These are phyloP conservation scores for Oryctes rhinoceros DNA, from an alignment of 1,140 invertebrate species.

Conservation along the genomic window DNA sequence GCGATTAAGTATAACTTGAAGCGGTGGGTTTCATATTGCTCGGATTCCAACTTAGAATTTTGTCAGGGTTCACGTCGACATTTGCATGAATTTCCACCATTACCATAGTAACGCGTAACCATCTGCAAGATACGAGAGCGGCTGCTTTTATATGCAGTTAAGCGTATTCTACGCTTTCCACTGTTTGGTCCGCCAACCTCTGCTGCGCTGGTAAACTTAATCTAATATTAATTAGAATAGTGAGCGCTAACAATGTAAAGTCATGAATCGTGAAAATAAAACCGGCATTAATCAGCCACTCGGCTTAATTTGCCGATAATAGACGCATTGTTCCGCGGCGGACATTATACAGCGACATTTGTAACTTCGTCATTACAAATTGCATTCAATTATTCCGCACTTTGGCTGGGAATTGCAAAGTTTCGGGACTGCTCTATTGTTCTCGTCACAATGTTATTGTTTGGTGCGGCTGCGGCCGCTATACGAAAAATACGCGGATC, in stretches of 20 bases:
- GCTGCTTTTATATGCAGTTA: too few relatives aligned
- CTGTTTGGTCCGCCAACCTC: too few relatives aligned
- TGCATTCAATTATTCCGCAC: slow-evolving; percentile 40
- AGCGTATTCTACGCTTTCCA: too few relatives aligned
- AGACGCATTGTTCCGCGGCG: slow-evolving; percentile 16
- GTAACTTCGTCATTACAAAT: slow-evolving; percentile 41
- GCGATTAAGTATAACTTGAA: too few relatives aligned
- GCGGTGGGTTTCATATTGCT: too few relatives aligned
- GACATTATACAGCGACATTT: slow-evolving; percentile 38
- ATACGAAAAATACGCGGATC: slow-evolving; percentile 17
- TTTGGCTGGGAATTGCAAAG: slow-evolving; percentile 37
- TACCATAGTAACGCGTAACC: too few relatives aligned
- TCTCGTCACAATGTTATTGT: slow-evolving; percentile 35
- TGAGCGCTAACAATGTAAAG: slow-evolving; percentile 4
- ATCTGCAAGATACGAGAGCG: too few relatives aligned
- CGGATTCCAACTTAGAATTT: too few relatives aligned
- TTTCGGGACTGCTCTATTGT: slow-evolving; percentile 29
- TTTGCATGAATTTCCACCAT: too few relatives aligned
- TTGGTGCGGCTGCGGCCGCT: not conserved
- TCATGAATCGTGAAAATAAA: slow-evolving; percentile 36
- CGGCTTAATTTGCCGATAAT: slow-evolving; percentile 40
- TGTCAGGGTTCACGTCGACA: too few relatives aligned
- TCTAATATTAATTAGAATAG: slow-evolving; percentile 34
- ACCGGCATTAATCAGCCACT: slow-evolving; percentile 35
- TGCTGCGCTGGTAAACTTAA: not conserved